phyloP scores from a whole-genome alignment of 2,888 invertebrate genomes.

The Meta bourneti region DNA sequence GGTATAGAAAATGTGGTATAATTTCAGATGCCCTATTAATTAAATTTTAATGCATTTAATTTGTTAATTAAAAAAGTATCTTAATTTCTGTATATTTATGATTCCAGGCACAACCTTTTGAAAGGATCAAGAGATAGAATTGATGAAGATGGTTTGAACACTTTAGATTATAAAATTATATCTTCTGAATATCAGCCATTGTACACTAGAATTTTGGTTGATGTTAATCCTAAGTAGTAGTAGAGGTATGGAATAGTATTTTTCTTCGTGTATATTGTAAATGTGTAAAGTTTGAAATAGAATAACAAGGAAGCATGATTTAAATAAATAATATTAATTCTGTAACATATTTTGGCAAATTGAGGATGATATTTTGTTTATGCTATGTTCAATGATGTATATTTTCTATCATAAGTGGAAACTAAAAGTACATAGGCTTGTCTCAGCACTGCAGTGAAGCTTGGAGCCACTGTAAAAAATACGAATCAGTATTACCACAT shows the following conservation, averaged over 20 bases:
- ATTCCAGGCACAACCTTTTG: slow-evolving; percentile 80
- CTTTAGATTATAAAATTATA: slow-evolving; percentile 81
- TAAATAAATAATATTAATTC: slow-evolving; percentile 39
- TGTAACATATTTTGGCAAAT: slow-evolving; percentile 37
- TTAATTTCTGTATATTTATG: neutral
- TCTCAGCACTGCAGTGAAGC: slow-evolving; percentile 85
- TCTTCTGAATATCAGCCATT: slow-evolving; percentile 78
- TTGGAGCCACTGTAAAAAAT: slow-evolving; percentile 87
- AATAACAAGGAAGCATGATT: neutral
- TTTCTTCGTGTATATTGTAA: neutral
- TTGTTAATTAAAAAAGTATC: neutral
- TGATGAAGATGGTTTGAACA: slow-evolving; percentile 85
- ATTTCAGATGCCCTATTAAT: too few species aligned
- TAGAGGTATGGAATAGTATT: neutral
- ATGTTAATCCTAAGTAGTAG: slow-evolving; percentile 75
- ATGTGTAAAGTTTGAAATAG: neutral
- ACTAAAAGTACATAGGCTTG: neutral
- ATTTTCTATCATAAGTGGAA: neutral
- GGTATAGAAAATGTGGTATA: too few species aligned
- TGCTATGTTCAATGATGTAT: slow-evolving; percentile 4
- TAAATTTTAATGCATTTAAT: neutral
- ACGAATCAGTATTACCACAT: slow-evolving; percentile 26
- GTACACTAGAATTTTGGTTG: slow-evolving; percentile 79
- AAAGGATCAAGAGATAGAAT: slow-evolving; percentile 83
- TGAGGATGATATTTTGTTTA: slow-evolving; percentile 36